Evolutionary conservation across 2,888 invertebrate genomes (phyloP).

Genomic region (Bellardia bayeri): DNA sequence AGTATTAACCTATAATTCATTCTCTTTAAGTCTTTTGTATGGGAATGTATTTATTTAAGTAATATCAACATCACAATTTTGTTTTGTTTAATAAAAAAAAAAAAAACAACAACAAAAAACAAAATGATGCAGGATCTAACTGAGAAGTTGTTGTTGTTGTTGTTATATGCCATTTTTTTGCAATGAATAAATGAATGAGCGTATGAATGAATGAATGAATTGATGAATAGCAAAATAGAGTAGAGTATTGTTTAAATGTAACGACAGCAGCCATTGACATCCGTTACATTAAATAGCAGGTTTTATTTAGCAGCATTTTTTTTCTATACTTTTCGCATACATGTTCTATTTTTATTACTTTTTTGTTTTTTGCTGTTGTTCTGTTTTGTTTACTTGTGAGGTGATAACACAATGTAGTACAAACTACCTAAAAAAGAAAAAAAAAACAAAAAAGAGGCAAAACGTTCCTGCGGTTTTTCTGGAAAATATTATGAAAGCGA

Average conservation of each 20-base stretch:
- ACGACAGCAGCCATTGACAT: constrained; percentile 73
- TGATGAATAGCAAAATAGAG: constrained; percentile 41
- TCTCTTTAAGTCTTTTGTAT: not conserved
- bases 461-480: constrained; percentile 55
- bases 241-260: constrained; percentile 68
- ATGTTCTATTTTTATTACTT: constrained; percentile 48
- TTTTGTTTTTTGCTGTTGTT: constrained; percentile 32
- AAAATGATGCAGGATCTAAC: not conserved
- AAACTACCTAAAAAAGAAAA: constrained; percentile 41
- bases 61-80: constrained; percentile 1
- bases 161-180: constrained; percentile 38
- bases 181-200: constrained; percentile 38
- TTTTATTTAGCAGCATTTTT: constrained; percentile 26
- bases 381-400: constrained; percentile 54
- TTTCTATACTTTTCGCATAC: not conserved
- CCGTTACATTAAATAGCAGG: constrained; percentile 67
- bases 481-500: constrained; percentile 40
- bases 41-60: constrained; percentile 6
- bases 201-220: constrained; percentile 12
- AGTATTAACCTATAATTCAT: constrained; percentile 41
- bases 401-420: constrained; percentile 60
- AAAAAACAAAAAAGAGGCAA: constrained; percentile 48
- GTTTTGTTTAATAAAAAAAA: constrained; percentile 17
- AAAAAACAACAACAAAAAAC: too few relatives aligned
- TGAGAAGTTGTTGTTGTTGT: not conserved